Evolutionary conservation across 2,113 vertebrate species (phyloP).

Genomic region (Ciconia maguari): DNA sequence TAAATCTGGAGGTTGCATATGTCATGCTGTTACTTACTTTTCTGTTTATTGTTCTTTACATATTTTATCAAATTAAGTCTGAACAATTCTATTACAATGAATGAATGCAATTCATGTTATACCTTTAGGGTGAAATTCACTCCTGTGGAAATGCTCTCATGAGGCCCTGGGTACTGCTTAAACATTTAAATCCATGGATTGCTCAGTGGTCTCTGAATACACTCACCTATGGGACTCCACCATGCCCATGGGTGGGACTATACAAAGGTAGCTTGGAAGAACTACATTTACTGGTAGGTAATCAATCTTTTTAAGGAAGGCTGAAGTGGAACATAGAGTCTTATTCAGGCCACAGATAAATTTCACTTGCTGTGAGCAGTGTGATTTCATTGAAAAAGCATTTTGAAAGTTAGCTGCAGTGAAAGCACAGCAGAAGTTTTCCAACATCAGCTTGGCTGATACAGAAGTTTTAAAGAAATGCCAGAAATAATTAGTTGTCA

Average conservation of each 20-base stretch:
- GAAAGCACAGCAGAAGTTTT: slow-evolving; percentile 10
- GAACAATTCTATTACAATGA: neutral
- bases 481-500: slow-evolving; percentile 50
- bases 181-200: neutral
- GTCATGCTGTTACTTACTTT: neutral
- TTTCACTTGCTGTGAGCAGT: neutral
- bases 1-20: neutral
- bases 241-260: neutral
- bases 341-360: slow-evolving; percentile 38
- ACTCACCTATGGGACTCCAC: neutral
- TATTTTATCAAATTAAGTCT: neutral
- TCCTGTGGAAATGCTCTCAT: neutral
- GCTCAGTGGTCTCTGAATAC: neutral
- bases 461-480: slow-evolving; percentile 21
- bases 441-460: slow-evolving; percentile 21
- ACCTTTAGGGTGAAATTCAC: neutral
- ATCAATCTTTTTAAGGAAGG: neutral
- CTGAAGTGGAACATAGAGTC: neutral
- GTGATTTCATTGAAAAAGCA: slow-evolving; percentile 27
- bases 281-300: neutral
- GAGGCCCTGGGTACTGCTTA: neutral
- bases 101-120: neutral
- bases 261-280: neutral
- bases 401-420: slow-evolving; percentile 9
- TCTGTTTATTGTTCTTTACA: neutral